A percentile compares a stretch with the other conserved stretches of the same genome.
phyloP scores from a whole-genome alignment of 2,888 invertebrate genomes.

The Hedya salicella region DNA sequence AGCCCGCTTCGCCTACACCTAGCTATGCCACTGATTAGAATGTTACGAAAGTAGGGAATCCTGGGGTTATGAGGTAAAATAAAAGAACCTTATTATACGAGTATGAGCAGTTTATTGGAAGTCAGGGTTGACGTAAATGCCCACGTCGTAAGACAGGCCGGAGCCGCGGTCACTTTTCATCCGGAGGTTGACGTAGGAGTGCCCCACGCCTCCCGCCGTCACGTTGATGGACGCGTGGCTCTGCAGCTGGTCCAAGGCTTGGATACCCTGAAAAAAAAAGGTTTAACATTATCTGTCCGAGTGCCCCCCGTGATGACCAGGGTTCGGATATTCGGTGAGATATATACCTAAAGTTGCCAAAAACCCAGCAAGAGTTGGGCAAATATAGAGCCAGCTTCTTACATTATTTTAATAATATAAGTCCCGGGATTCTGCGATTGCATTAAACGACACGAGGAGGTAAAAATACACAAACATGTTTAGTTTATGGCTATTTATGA shows the following conservation, averaged over 20 bases:
- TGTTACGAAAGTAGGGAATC: too few species aligned
- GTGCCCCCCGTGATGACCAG: neutral
- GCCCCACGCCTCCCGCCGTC: slow-evolving; percentile 75
- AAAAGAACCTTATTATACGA: neutral
- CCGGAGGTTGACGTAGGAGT: slow-evolving; percentile 69
- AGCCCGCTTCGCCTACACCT: too few species aligned
- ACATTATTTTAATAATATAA: too few species aligned
- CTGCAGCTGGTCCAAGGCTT: slow-evolving; percentile 68
- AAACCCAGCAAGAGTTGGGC: too few species aligned
- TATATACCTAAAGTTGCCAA: too few species aligned
- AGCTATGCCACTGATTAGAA: too few species aligned
- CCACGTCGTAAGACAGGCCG: slow-evolving; percentile 67
- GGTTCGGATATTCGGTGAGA: too few species aligned
- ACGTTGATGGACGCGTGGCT: slow-evolving; percentile 69
- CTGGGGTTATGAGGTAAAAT: neutral
- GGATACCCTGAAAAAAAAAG: slow-evolving; percentile 76
- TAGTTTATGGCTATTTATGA: too few species aligned
- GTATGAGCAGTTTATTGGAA: slow-evolving; percentile 45
- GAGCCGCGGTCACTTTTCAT: slow-evolving; percentile 73
- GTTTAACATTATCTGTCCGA: neutral
- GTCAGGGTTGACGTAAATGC: slow-evolving; percentile 61
- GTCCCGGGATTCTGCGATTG: too few species aligned
- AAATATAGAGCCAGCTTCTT: neutral
- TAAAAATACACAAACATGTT: too few species aligned
- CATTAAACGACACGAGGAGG: too few species aligned